Percentiles rank a stretch among this genome's conserved stretches.
These are phyloP conservation scores for Palaemon carinicauda DNA, from an alignment of 1,140 invertebrate genomes.

Conservation along the genomic window DNA sequence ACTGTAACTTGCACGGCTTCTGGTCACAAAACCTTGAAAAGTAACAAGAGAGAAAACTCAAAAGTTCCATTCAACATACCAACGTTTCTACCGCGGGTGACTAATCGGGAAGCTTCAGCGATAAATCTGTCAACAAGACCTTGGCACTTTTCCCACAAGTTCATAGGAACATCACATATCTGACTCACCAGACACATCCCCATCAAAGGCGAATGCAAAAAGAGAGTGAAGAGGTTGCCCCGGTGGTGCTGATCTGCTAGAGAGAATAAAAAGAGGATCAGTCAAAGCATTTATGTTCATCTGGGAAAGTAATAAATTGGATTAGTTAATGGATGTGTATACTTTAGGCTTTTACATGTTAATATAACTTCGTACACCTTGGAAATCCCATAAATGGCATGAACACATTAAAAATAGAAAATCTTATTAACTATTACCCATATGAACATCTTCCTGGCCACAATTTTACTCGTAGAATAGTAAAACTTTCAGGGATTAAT, in stretches of 20 bases:
- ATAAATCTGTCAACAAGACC: conserved; percentile 88
- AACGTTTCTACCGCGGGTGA: conserved; percentile 79
- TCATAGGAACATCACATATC: conserved; percentile 82
- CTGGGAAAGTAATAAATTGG: background rate
- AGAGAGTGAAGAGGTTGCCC: conserved; percentile 93
- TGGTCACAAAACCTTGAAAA: too few relatives aligned
- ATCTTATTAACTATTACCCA: too few relatives aligned
- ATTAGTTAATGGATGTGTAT: background rate
- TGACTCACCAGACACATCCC: conserved; percentile 94
- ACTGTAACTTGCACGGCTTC: too few relatives aligned
- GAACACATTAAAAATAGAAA: too few relatives aligned
- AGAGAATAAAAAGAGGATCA: background rate
- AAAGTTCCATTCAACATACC: conserved; percentile 71
- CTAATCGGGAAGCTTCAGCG: conserved; percentile 83
- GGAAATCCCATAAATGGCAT: too few relatives aligned
- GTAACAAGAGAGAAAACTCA: too few relatives aligned
- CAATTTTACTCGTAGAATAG: too few relatives aligned
- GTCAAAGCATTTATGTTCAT: too few relatives aligned
- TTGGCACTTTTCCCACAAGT: conserved; percentile 91
- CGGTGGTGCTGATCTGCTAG: conserved; percentile 85
- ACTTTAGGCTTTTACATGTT: too few relatives aligned
- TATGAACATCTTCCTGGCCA: too few relatives aligned
- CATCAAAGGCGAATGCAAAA: conserved; percentile 91
- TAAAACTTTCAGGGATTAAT: too few relatives aligned
- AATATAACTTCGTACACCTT: too few relatives aligned